Conservation (phyloP, 2,113 vertebrate species). For the Hassar affinis region DNA sequence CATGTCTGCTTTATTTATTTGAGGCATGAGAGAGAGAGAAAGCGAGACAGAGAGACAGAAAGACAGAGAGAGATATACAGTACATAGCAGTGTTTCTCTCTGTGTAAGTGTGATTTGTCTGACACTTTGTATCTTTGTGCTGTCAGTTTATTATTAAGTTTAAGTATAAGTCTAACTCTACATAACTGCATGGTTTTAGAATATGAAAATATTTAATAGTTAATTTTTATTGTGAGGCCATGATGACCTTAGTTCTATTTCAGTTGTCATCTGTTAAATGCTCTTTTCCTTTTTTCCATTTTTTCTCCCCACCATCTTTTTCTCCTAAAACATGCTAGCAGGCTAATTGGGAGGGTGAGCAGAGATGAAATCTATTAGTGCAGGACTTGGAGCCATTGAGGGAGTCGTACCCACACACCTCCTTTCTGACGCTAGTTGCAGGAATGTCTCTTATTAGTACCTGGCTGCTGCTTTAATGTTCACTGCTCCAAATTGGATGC, state of each 20-base stretch:
- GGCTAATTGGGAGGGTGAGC: slow-evolving; percentile 70
- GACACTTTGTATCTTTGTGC: neutral
- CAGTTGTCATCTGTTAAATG: neutral
- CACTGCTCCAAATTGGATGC: slow-evolving; percentile 69
- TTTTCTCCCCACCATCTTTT: neutral
- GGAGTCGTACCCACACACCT: slow-evolving; percentile 66
- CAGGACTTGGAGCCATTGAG: slow-evolving; percentile 61
- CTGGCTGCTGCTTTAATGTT: slow-evolving; percentile 76
- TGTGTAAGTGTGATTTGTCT: slow-evolving; percentile 27
- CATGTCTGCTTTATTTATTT: slow-evolving; percentile 66
- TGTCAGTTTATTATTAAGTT: neutral
- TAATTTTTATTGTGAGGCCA: neutral
- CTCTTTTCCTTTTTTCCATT: neutral
- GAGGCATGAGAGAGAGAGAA: slow-evolving; percentile 22
- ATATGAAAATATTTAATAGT: neutral
- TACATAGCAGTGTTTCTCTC: slow-evolving; percentile 39
- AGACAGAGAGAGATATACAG: slow-evolving; percentile 19
- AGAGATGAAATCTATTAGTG: slow-evolving; percentile 76
- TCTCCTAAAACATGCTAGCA: slow-evolving; percentile 49
- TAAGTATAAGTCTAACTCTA: neutral
- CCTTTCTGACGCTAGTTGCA: slow-evolving; percentile 52
- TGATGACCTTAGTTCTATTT: neutral
- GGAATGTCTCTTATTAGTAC: slow-evolving; percentile 76
- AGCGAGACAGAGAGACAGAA: no score
- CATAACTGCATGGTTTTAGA: neutral